Evolutionary conservation across 2,113 vertebrate genomes (phyloP).

Genomic region (Heterotilapia buettikoferi): DNA sequence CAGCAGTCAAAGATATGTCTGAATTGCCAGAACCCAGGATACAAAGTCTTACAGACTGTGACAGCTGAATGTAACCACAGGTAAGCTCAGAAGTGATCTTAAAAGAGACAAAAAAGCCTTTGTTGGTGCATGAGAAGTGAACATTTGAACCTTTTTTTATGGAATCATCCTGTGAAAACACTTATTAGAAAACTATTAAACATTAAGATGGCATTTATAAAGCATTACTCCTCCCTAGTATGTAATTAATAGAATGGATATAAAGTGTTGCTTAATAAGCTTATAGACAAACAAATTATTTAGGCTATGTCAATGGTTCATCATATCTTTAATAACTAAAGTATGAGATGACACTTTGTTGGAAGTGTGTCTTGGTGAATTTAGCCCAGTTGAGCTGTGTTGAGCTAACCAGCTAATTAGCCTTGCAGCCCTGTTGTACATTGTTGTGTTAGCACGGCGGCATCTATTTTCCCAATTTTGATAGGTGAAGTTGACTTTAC

Average conservation of each 20-base stretch:
- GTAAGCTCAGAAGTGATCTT: background rate
- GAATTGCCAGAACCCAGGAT: background rate
- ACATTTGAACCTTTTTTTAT: background rate
- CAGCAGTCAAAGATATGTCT: background rate
- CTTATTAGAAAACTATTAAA: background rate
- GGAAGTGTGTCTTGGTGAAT: background rate
- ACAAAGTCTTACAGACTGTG: background rate
- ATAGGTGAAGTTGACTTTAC: background rate
- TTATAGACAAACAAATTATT: background rate
- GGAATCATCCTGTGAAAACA: background rate
- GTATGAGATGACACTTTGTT: background rate
- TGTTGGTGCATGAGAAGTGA: background rate
- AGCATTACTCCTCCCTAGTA: background rate
- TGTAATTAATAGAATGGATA: background rate
- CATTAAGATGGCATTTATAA: background rate
- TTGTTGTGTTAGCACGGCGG: background rate
- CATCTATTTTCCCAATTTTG: background rate
- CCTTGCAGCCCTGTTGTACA: background rate
- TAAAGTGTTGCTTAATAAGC: background rate
- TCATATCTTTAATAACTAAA: background rate
- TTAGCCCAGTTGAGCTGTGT: background rate
- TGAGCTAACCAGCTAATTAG: background rate
- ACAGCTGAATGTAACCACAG: background rate
- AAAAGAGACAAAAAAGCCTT: background rate
- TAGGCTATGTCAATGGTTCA: background rate